Evolutionary conservation across 1,140 invertebrate species (phyloP).

Genomic region (Drosophila truncata): DNA sequence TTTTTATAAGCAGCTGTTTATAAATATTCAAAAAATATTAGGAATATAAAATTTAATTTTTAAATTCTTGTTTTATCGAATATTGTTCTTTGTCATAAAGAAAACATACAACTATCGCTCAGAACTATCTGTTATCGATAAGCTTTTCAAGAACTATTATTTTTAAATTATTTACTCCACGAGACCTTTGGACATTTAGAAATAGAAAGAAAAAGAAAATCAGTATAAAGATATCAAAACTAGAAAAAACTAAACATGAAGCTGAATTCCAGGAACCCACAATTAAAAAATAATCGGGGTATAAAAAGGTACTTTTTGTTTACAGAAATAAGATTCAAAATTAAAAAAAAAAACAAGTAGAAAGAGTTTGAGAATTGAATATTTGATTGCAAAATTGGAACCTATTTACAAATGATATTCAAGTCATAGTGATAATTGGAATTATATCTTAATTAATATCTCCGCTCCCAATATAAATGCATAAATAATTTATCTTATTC

Average conservation of each 20-base stretch:
- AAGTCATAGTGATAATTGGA: not conserved
- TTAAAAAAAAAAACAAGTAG: not conserved
- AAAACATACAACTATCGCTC: not conserved
- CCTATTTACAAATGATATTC: not conserved
- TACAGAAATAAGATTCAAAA: not conserved
- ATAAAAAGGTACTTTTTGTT: not conserved
- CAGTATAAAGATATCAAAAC: too few relatives aligned
- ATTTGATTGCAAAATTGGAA: not conserved
- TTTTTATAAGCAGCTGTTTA: too few relatives aligned
- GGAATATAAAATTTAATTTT: too few relatives aligned
- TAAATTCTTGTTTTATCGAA: not conserved
- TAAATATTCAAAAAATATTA: too few relatives aligned
- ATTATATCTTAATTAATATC: not conserved
- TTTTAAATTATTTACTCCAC: not conserved
- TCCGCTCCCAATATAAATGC: not conserved
- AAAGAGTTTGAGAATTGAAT: not conserved
- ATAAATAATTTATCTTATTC: constrained; percentile 11
- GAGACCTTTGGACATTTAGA: not conserved
- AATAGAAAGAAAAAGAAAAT: too few relatives aligned
- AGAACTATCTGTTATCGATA: not conserved
- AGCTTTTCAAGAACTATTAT: not conserved
- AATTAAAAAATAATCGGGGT: not conserved
- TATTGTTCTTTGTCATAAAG: not conserved
- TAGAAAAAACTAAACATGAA: not conserved
- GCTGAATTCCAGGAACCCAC: not conserved